Conservation (phyloP, 2,113 vertebrate species). For the Gadus macrocephalus region DNA sequence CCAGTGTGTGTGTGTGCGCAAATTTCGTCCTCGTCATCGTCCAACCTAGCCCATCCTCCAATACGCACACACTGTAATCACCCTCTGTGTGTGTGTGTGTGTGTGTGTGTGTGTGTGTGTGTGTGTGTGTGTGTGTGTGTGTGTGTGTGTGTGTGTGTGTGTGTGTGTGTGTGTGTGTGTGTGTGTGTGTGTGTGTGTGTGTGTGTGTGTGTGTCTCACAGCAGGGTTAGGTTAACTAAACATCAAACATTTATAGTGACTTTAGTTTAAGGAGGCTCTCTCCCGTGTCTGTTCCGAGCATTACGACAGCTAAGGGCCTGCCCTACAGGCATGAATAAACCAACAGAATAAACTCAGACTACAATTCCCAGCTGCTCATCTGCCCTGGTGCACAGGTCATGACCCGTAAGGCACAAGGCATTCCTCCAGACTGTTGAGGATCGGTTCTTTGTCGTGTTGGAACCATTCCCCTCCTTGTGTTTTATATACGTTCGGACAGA, state of each 20-base stretch:
- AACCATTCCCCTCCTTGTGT: no score
- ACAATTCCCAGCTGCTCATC: no score
- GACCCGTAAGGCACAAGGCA: no score
- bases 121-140: slow-evolving; percentile 13
- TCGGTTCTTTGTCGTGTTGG: no score
- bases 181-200: slow-evolving; percentile 12
- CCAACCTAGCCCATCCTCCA: slow-evolving; percentile 28
- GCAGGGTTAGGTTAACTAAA: slow-evolving; percentile 46
- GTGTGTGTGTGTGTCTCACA: slow-evolving; percentile 1
- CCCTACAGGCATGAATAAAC: no score
- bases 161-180: slow-evolving; percentile 16
- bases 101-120: slow-evolving; percentile 16
- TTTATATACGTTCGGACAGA: no score
- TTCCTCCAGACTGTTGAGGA: no score
- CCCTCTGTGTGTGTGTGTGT: slow-evolving; percentile 13
- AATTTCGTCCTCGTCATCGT: slow-evolving; percentile 19
- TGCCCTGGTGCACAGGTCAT: no score
- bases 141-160: slow-evolving; percentile 8
- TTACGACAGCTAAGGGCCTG: background rate
- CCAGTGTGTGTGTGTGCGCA: slow-evolving; percentile 15
- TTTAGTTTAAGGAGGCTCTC: slow-evolving; percentile 28
- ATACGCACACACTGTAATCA: background rate
- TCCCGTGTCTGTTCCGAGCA: slow-evolving; percentile 6
- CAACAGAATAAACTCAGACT: no score
- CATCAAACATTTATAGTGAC: slow-evolving; percentile 59